Evolutionary conservation across 2,888 invertebrate genomes (phyloP), one percentile per base, ranked within the genome.

Genomic region (Arrhopalites spinosus): DNA sequence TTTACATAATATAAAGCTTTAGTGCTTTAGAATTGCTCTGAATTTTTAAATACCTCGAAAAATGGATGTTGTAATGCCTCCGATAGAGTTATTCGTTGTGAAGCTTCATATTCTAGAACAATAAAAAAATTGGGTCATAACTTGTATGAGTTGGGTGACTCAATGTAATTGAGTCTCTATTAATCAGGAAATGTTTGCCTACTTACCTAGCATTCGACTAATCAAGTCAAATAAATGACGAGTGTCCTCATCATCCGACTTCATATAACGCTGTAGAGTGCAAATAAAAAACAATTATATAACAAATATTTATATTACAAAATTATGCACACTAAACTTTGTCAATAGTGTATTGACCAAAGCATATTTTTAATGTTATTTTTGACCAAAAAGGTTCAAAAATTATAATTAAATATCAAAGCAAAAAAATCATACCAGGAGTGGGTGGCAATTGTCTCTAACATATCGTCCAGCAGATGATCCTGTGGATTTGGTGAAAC

Each of bases 401-500:
- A 11, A 2, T 13, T 13, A 5, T 61, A 17, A 23, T 23, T n/a
- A n/a, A n/a, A n/a, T n/a, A n/a, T n/a, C n/a, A n/a, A n/a, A 53
- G 23, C 17, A 53, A 8, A n/a, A 64, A 45, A 43, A 8, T 88
- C 90, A 91, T 87, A 96, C 96, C 88, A 91, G 88, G 83, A 99
- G 87, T 74, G 97, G 97, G 89, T 96, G 97, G 88, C 98, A 98
- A 86, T 97, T 97, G 86, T 98, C 97, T 84, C 96, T 90, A 59
- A 99, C 98, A 85, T 98, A 99, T 87, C 96, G 91, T 73, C 98
- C 98, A 77, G 96, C 95, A 70, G 95, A 93, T 85, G 95, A 95
- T 85, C 96, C n/a, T n/a, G n/a, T n/a, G n/a, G n/a, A n/a, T 95
- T 83, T 96, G n/a, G n/a, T n/a, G n/a, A n/a, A n/a, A n/a, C n/a